phyloP scores from a whole-genome alignment of 2,113 vertebrate genomes.

The Chroicocephalus ridibundus region DNA sequence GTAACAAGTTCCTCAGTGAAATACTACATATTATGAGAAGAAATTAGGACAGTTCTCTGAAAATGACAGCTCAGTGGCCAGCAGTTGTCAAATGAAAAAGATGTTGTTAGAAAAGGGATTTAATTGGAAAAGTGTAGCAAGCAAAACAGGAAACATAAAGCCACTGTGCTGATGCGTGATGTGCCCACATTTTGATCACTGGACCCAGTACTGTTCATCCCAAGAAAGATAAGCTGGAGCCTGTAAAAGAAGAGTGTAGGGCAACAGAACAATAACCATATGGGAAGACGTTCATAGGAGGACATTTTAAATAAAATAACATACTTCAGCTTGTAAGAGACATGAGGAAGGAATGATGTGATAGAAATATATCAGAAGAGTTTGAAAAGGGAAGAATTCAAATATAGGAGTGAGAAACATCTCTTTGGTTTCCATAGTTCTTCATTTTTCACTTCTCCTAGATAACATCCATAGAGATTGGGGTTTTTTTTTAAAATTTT shows the following conservation, averaged over 20 bases:
- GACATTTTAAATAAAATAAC: background rate
- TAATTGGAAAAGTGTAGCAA: background rate
- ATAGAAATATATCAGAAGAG: background rate
- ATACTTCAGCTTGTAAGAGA: background rate
- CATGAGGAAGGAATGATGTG: background rate
- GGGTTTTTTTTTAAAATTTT: background rate
- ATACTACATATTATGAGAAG: background rate
- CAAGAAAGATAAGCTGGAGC: background rate
- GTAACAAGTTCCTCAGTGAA: background rate
- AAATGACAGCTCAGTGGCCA: background rate
- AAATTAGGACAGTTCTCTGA: background rate
- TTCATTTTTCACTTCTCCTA: background rate
- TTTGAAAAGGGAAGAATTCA: background rate
- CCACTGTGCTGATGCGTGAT: accelerated
- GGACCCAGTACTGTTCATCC: background rate
- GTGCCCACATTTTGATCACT: background rate
- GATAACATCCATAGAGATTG: background rate
- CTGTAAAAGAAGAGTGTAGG: background rate
- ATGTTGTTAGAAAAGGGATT: background rate
- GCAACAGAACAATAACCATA: background rate
- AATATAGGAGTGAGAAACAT: background rate
- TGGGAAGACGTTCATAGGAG: background rate
- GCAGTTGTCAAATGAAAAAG: background rate
- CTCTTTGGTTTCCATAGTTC: background rate
- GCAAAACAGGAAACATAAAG: background rate